Conservation (phyloP, 2,888 invertebrate genomes). For the Bhutanitis thaidina region DNA sequence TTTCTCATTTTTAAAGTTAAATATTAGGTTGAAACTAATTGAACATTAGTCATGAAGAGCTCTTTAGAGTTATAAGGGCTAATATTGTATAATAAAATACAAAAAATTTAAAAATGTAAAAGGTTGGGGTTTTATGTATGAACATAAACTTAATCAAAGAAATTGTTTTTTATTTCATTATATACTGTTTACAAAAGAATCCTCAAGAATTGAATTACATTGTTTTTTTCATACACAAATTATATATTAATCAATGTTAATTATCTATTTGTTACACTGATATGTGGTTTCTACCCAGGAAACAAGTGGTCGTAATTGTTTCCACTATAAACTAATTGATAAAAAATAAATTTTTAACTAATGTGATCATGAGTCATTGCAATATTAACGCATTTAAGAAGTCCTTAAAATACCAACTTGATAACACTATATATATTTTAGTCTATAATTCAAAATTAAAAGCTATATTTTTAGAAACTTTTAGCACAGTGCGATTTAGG, state of each 20-base stretch:
- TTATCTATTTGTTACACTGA: background rate
- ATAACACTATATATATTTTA: no score
- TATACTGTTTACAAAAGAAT: background rate
- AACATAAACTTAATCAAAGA: conserved; percentile 65
- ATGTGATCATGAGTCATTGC: no score
- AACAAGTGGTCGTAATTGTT: background rate
- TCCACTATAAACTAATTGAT: no score
- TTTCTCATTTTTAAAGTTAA: conserved; percentile 51
- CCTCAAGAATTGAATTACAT: no score
- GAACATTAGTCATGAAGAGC: conserved; percentile 65
- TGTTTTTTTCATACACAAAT: background rate
- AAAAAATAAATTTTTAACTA: no score
- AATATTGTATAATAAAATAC: conserved; percentile 69
- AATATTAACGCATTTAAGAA: no score
- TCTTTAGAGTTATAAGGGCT: conserved; percentile 59
- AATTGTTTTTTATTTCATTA: conserved; percentile 44
- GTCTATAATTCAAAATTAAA: no score
- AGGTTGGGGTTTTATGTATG: conserved; percentile 58
- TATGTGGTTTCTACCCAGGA: conserved; percentile 10
- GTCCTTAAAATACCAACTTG: no score
- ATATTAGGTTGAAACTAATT: conserved; percentile 50
- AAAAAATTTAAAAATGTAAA: conserved; percentile 71
- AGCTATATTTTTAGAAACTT: no score
- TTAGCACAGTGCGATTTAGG: no score
- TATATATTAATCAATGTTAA: background rate